phyloP scores from a whole-genome alignment of 2,888 invertebrate genomes.

The Cenopis cana region DNA sequence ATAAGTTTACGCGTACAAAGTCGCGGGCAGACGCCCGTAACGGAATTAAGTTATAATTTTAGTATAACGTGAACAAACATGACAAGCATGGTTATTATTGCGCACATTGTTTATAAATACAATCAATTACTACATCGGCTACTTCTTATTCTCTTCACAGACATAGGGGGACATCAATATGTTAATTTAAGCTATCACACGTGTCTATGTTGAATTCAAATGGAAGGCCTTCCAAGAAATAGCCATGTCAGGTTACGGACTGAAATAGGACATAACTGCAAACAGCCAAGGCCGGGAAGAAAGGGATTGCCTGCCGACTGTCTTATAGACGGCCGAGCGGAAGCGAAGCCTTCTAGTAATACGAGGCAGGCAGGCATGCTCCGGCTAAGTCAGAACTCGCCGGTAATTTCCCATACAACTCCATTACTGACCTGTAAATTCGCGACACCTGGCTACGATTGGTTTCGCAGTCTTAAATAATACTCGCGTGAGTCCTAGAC shows the following conservation, averaged over 20 bases:
- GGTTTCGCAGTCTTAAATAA: no score
- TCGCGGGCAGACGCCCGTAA: neutral
- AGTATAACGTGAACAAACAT: neutral
- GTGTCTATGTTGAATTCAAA: slow-evolving; percentile 30
- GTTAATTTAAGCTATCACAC: slow-evolving; percentile 33
- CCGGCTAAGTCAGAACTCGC: no score
- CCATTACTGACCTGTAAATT: no score
- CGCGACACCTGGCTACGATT: no score
- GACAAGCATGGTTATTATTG: slow-evolving; percentile 1
- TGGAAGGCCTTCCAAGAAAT: slow-evolving; percentile 25
- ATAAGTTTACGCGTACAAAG: no score
- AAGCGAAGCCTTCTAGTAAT: no score
- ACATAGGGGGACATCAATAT: slow-evolving; percentile 23
- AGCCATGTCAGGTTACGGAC: slow-evolving; percentile 17
- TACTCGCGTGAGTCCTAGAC: no score
- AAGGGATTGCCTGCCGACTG: no score
- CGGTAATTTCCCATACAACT: no score
- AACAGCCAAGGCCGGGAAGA: no score
- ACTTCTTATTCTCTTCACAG: slow-evolving; percentile 29
- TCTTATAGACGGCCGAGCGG: no score
- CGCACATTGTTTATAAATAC: slow-evolving; percentile 4
- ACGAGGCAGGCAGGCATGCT: no score
- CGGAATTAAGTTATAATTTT: neutral
- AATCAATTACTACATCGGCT: slow-evolving; percentile 20
- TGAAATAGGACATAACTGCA: neutral